These are phyloP conservation scores for Myathropa florea DNA, from an alignment of 2,888 invertebrate genomes.

Conservation along the genomic window DNA sequence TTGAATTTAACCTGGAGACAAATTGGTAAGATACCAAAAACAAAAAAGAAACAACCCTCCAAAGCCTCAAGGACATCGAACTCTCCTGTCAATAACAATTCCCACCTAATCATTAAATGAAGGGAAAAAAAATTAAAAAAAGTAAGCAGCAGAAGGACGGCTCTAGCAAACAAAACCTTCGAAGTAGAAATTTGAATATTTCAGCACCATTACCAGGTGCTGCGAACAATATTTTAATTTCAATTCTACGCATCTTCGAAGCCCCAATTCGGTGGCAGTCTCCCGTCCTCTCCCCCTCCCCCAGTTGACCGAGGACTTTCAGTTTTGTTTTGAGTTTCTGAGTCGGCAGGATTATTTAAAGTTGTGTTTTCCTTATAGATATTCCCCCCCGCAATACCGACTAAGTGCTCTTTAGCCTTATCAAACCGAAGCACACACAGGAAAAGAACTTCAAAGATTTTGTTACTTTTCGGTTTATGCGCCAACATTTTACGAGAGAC, in stretches of 20 bases:
- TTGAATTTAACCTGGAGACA: neutral
- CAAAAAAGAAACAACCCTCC: neutral
- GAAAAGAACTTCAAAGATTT: constrained; percentile 14
- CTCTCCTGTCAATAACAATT: constrained; percentile 11
- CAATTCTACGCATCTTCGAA: constrained; percentile 10
- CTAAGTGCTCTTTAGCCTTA: constrained; percentile 15
- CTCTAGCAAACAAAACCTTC: constrained; percentile 18
- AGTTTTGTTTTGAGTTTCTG: neutral
- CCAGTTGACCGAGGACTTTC: neutral
- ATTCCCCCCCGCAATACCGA: neutral
- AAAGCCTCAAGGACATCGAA: constrained; percentile 2
- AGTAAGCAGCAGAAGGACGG: neutral
- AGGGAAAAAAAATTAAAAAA: neutral
- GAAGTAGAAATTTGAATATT: constrained; percentile 19
- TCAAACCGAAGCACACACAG: constrained; percentile 18
- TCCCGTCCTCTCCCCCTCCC: neutral
- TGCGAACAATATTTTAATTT: constrained; percentile 15
- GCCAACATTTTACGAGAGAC: constrained; percentile 14
- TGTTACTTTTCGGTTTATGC: constrained; percentile 1
- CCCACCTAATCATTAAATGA: neutral
- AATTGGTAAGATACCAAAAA: neutral
- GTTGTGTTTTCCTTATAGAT: neutral
- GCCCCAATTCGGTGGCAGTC: neutral
- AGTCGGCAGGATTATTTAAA: constrained; percentile 15
- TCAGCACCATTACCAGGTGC: constrained; percentile 18